These are phyloP conservation scores for Drosophila seclusa DNA, from an alignment of 2,888 invertebrate species.

Conservation along the genomic window DNA sequence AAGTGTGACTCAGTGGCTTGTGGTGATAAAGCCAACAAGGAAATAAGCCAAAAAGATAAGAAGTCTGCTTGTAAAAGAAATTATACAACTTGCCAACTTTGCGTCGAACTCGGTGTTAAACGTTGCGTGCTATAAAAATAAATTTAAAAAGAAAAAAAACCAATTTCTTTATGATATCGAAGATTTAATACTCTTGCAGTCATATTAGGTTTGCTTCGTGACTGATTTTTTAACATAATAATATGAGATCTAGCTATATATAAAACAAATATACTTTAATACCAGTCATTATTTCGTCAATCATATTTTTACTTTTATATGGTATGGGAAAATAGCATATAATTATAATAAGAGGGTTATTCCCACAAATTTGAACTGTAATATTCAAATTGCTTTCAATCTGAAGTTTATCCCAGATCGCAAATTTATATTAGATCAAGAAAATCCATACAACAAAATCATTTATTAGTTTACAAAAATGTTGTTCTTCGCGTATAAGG, in stretches of 20 bases:
- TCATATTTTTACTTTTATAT: neutral
- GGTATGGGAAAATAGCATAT: neutral
- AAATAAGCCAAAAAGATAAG: conserved; percentile 13
- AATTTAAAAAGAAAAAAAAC: conserved; percentile 9
- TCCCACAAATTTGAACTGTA: neutral
- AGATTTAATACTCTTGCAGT: neutral
- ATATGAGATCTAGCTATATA: neutral
- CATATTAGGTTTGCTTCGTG: neutral
- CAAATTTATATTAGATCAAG: neutral
- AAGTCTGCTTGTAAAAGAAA: conserved; percentile 17
- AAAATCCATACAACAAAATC: conserved; percentile 1
- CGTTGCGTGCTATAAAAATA: conserved; percentile 45
- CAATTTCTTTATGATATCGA: conserved; percentile 1
- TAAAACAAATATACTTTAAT: neutral
- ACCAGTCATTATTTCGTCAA: neutral
- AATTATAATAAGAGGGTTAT: too few species aligned
- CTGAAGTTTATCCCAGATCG: neutral
- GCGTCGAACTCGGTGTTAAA: conserved; percentile 36
- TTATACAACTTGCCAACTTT: conserved; percentile 23
- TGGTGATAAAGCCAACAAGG: conserved; percentile 20
- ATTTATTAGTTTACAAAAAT: conserved; percentile 17
- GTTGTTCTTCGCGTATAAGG: conserved; percentile 37
- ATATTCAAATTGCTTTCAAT: neutral
- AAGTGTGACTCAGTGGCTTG: conserved; percentile 20
- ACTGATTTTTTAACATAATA: neutral